Conservation (phyloP, 2,888 invertebrate genomes). For the Stenichneumon culpator region DNA sequence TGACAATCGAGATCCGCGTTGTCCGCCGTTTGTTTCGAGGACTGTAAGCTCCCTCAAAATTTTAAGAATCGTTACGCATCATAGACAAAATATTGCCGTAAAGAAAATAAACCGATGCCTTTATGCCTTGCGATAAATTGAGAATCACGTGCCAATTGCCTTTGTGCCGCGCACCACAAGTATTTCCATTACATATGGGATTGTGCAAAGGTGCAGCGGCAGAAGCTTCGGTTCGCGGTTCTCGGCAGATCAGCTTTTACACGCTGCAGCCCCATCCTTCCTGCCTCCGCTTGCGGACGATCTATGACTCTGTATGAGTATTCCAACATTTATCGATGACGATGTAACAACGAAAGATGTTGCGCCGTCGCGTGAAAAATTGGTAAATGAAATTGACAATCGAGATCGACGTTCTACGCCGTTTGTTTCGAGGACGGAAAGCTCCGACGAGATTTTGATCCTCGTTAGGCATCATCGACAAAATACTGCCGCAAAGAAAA, state of each 20-base stretch:
- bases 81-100: slow-evolving; percentile 27
- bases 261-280: not conserved
- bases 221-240: slow-evolving; percentile 15
- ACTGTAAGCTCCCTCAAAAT: not conserved
- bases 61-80: not conserved
- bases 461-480: not conserved
- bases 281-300: not conserved
- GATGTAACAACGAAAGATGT: not conserved
- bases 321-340: not conserved
- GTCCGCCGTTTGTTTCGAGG: not conserved
- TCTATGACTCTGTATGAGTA: slow-evolving; percentile 13
- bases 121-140: slow-evolving; percentile 39
- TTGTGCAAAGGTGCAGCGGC: slow-evolving; percentile 20
- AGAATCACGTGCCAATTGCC: slow-evolving; percentile 31
- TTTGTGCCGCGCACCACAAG: not conserved
- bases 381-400: not conserved
- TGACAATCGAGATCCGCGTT: not conserved
- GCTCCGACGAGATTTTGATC: not conserved
- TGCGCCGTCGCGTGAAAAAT: not conserved
- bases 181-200: slow-evolving; percentile 25
- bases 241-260: slow-evolving; percentile 16
- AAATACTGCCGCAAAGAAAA: slow-evolving; percentile 43
- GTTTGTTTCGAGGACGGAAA: not conserved
- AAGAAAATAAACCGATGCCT: slow-evolving; percentile 52
- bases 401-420: not conserved